Evolutionary conservation across 1,140 invertebrate genomes (phyloP).

Genomic region (Eumaeus atala): DNA sequence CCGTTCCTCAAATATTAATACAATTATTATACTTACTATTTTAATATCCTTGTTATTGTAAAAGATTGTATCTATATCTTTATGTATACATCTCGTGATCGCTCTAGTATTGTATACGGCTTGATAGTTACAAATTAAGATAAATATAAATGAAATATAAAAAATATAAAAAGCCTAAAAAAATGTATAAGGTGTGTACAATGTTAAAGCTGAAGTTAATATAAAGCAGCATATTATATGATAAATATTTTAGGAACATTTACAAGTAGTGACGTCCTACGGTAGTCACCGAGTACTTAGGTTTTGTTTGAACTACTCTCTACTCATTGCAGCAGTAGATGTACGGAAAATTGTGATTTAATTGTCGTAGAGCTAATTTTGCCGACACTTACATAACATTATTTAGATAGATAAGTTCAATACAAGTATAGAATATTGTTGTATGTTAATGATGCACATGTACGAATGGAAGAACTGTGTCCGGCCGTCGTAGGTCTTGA

Average conservation of each 20-base stretch:
- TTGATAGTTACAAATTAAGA: slow-evolving; percentile 61
- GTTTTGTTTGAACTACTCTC: slow-evolving; percentile 29
- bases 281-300: slow-evolving; percentile 58
- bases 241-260: slow-evolving; percentile 67
- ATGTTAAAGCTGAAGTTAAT: slow-evolving; percentile 59
- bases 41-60: slow-evolving; percentile 58
- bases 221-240: slow-evolving; percentile 48
- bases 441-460: slow-evolving; percentile 62
- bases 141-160: slow-evolving; percentile 40
- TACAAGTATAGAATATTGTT: slow-evolving; percentile 68
- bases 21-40: slow-evolving; percentile 47
- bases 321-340: slow-evolving; percentile 52
- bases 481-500: slow-evolving; percentile 62
- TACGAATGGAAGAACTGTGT: slow-evolving; percentile 56
- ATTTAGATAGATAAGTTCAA: slow-evolving; percentile 62
- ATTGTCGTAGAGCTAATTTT: slow-evolving; percentile 65
- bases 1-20: slow-evolving; percentile 36
- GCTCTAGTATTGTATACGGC: slow-evolving; percentile 69
- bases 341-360: slow-evolving; percentile 66
- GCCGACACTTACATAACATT: slow-evolving; percentile 58
- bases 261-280: slow-evolving; percentile 56
- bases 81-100: slow-evolving; percentile 43
- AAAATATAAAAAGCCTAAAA: slow-evolving; percentile 41
- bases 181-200: slow-evolving; percentile 57
- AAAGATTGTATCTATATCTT: slow-evolving; percentile 59